Base-by-base conservation (phyloP, 2,113 vertebrate genomes). In the Phylloscopus trochiloides region DNA sequence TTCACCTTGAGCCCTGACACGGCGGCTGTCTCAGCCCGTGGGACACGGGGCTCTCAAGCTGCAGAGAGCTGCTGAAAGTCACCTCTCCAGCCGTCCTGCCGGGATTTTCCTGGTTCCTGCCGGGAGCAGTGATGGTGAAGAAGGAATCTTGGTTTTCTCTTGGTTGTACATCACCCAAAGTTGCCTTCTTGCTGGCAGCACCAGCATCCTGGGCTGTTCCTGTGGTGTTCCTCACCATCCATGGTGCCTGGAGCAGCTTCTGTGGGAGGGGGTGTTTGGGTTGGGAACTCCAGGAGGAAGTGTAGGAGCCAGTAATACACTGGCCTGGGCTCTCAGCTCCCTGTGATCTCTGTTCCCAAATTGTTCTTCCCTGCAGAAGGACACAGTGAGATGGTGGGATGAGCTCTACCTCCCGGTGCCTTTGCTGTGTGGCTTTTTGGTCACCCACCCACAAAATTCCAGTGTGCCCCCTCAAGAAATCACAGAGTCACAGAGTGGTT, bases 11-110 rank as follows among this genome's bases (percentile, higher is more conserved):
- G 40, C 18, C 1, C 29, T 0, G 26, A 2, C 55, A 4, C 29
- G 11, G 40, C 62, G 43, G 18, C 43, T 19, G 43, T 18, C 43
- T 18, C 43, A 45, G 18, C 43, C 43, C 43, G 1, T 10, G 61
- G 31, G 34, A 43, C 36, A 1, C 5, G 2, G n/a, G 42, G 45
- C 59, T 52, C 36, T 1, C 14, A 11, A 6, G 63, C 54, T 52
- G 47, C 61, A 22, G 40, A 34, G 26, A 47, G 45, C n/a, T 73
- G 47, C 51, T 55, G 4, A 63, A 42, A 92, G 31, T 31, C 15
- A 1, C 6, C 2, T 26, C 34, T 62, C 18, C 14, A 28, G 45
- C 32, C 0, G 0, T 4, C 50, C 38, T 40, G 13, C 48, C 12
- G 21, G 31, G 20, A 2, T 75, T 81, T 31, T 6, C 28, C 55